phyloP scores from a whole-genome alignment of 2,113 vertebrate genomes.

The Macrotis lagotis region DNA sequence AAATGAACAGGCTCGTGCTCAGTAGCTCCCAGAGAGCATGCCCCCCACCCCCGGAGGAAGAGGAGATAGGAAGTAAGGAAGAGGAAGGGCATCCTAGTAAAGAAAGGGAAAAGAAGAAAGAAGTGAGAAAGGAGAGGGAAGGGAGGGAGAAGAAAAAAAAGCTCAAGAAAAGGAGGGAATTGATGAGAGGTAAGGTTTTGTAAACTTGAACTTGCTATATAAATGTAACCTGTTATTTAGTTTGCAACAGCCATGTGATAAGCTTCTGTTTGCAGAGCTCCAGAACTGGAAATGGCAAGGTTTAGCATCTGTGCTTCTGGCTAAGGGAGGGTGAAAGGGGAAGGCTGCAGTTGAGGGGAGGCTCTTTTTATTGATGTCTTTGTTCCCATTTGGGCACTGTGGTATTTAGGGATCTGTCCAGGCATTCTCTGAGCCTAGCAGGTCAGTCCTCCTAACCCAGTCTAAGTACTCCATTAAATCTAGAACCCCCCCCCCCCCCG shows the following conservation, averaged over 20 bases:
- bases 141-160: background rate
- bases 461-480: background rate
- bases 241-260: background rate
- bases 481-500: background rate
- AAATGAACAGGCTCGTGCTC: background rate
- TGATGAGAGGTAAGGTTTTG: background rate
- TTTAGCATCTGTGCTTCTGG: background rate
- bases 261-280: background rate
- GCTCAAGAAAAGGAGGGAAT: conserved; percentile 19
- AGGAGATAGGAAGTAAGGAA: background rate
- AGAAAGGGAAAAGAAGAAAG: background rate
- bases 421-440: background rate
- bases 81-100: background rate
- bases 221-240: conserved; percentile 3
- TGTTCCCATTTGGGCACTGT: background rate
- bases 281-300: background rate
- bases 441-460: background rate
- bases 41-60: background rate
- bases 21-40: background rate
- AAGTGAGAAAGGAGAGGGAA: background rate
- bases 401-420: background rate
- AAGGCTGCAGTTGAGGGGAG: background rate
- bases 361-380: background rate
- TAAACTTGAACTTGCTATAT: background rate
- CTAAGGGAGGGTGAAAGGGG: background rate